A percentile compares a stretch with the other conserved stretches of the same genome.
Evolutionary conservation across 2,888 invertebrate species (phyloP).

Genomic region (Diarsia dahlii): DNA sequence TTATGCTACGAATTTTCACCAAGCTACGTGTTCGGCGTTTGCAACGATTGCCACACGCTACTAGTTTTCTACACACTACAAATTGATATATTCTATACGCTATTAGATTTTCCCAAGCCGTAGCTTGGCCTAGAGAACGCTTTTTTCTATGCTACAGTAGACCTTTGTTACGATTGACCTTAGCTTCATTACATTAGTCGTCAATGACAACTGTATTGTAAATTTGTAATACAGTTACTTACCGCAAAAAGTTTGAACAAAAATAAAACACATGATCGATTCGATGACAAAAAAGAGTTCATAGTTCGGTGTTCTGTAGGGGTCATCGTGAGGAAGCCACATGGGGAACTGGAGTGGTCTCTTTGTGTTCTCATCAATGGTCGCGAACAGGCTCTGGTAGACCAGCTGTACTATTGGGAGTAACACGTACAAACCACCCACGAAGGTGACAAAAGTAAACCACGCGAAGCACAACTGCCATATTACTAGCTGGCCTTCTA

Average conservation of each 20-base stretch:
- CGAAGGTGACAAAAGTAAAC: constrained; percentile 66
- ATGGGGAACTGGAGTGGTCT: constrained; percentile 80
- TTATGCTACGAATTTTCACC: too few species aligned
- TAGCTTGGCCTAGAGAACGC: too few species aligned
- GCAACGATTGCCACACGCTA: neutral
- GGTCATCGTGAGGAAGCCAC: constrained; percentile 81
- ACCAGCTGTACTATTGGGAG: constrained; percentile 69
- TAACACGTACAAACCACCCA: constrained; percentile 65
- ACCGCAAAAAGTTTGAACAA: constrained; percentile 77
- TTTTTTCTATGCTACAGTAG: neutral
- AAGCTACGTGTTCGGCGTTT: neutral
- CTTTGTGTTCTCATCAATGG: constrained; percentile 72
- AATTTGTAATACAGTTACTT: constrained; percentile 53
- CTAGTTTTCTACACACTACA: too few species aligned
- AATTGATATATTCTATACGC: neutral
- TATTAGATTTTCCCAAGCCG: neutral
- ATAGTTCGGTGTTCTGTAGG: constrained; percentile 80
- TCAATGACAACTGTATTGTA: neutral
- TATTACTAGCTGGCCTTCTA: constrained; percentile 78
- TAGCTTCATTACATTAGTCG: neutral
- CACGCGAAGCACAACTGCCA: constrained; percentile 78
- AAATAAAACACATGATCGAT: constrained; percentile 60
- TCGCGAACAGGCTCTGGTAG: constrained; percentile 76
- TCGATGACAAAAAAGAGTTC: constrained; percentile 76
- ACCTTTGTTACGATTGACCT: neutral